These are phyloP conservation scores for Alces alces DNA, from an alignment of 2,113 vertebrate species.

Conservation along the genomic window DNA sequence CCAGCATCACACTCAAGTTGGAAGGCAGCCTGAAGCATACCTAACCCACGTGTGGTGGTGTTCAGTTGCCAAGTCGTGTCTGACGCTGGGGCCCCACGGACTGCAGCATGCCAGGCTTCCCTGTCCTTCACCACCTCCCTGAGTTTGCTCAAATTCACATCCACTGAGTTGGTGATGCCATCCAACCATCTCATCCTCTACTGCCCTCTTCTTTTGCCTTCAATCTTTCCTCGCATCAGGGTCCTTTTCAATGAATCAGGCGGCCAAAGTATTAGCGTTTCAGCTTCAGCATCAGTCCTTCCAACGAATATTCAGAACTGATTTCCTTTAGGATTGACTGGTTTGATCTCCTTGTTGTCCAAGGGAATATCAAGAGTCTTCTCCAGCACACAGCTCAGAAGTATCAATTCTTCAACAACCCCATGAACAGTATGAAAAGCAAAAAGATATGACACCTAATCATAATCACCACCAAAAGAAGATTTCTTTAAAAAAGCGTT, in stretches of 20 bases:
- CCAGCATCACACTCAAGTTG: neutral
- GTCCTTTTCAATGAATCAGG: neutral
- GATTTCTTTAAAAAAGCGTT: neutral
- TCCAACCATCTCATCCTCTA: neutral
- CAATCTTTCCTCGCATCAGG: neutral
- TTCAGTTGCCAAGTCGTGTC: neutral
- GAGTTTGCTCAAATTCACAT: neutral
- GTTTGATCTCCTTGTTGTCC: neutral
- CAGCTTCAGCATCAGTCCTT: neutral
- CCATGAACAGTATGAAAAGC: neutral
- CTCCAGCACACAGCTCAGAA: neutral
- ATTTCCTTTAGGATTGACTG: neutral
- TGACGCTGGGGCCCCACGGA: fast-evolving
- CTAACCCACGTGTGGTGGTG: neutral
- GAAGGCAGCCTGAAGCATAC: neutral
- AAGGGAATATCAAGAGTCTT: neutral
- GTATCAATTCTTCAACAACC: neutral
- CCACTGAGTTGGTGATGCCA: neutral
- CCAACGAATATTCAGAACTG: neutral
- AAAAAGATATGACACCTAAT: neutral
- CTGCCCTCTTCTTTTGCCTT: neutral
- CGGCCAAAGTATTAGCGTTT: neutral
- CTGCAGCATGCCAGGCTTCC: neutral
- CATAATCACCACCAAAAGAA: neutral
- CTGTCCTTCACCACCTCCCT: neutral